Base-by-base conservation (phyloP, 2,797 vertebrate genomes). In the Oreonectes daqikongensis region DNA sequence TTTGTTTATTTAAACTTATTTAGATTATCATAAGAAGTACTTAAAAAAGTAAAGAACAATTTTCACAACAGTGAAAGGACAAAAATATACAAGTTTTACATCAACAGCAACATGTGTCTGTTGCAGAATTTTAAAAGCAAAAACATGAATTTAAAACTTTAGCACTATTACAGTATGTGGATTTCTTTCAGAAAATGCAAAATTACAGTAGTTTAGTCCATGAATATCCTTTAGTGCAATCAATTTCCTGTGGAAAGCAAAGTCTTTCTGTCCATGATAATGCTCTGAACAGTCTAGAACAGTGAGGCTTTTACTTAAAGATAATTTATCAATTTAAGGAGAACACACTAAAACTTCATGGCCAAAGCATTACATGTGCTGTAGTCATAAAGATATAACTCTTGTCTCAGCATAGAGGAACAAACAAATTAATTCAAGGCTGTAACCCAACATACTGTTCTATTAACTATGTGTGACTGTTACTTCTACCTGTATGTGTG, bases 331-430 rank as follows among this genome's bases (percentile, higher is more conserved):
- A 32, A n/a, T n/a, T n/a, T n/a, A 52, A 4, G 5, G 48, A 5
- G n/a, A 12, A 3, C 10, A 50, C 20, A 22, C 40, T 4, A 46
- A 18, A 46, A 46, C 3, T 46, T 4, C 15, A 46, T 17, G 40
- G 20, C 57, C 22, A 35, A 17, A 40, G 5, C 38, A 44, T 18
- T 32, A 17, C 20, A 22, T n/a, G 22, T 52, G 44, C 15, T 14
- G 12, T 12, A 12, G 28, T 53, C 20, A 20, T 22, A 20, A 52
- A 52, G n/a, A 22, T 52, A 22, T 22, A n/a, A 52, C n/a, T 50
- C 44, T 50, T 50, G 46, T 50, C 10, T 55, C 22, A 26, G 3
- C 59, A 61, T 15, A 61, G 15, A 32, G 46, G 61, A 74, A 65
- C 48, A 65, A 53, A 55, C 17, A 0, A 55, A 53, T 53, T 9